These are phyloP conservation scores for Imbricaverruca yamaguchii DNA, from an alignment of 2,888 invertebrate species.

Conservation along the genomic window DNA sequence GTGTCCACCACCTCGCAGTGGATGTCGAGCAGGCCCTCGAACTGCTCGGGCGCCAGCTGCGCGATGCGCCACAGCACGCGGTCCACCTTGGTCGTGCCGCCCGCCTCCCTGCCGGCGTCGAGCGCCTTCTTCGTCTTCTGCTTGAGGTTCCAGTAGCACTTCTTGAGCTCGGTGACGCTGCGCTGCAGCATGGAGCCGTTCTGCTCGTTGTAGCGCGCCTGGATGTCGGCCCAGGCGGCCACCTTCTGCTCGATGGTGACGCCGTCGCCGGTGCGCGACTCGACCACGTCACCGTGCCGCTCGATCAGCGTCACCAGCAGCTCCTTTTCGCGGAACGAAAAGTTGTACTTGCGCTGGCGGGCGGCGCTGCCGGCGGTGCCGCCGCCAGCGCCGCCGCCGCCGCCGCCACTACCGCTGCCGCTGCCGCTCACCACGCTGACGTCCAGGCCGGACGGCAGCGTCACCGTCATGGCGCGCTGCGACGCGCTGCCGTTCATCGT, in stretches of 20 bases:
- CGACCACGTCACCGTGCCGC: conserved; percentile 19
- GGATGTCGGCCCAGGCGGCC: conserved; percentile 14
- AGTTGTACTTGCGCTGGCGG: conserved; percentile 21
- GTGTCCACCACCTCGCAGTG: conserved; percentile 2
- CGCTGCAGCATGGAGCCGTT: not conserved
- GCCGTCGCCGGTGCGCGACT: conserved; percentile 18
- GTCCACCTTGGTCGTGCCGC: not conserved
- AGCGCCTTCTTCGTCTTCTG: conserved; percentile 24
- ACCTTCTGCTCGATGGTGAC: conserved; percentile 20
- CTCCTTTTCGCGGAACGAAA: conserved; percentile 3
- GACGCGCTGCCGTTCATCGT: not conserved
- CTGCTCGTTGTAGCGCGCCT: conserved; percentile 13
- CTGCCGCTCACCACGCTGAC: conserved; percentile 1
- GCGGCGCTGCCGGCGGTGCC: not conserved
- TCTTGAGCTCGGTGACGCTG: conserved; percentile 22
- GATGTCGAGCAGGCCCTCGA: conserved; percentile 5
- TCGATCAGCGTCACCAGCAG: conserved; percentile 21
- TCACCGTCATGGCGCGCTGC: not conserved
- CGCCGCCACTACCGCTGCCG: not conserved
- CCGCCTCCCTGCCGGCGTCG: conserved; percentile 9
- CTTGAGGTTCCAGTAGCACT: conserved; percentile 24
- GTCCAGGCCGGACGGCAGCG: conserved; percentile 19
- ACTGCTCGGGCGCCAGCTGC: conserved; percentile 23
- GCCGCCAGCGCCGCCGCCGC: not conserved
- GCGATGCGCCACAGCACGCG: conserved; percentile 20